These are phyloP conservation scores for Ladona fulva DNA, from an alignment of 1,140 invertebrate genomes.

Conservation along the genomic window DNA sequence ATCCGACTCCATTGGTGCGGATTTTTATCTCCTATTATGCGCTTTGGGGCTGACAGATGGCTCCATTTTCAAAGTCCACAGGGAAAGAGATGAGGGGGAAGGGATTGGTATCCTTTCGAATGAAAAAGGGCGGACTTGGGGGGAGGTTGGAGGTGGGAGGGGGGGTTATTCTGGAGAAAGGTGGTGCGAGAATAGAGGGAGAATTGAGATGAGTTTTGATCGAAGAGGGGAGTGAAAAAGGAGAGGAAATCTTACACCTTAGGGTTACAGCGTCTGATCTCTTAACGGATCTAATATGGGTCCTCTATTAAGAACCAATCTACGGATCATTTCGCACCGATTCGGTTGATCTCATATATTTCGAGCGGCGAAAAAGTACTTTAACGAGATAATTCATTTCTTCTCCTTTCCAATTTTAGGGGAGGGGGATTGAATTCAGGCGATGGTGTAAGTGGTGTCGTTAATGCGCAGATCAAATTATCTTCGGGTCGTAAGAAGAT, in stretches of 20 bases:
- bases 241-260: neutral
- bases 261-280: neutral
- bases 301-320: neutral
- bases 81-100: too few species aligned
- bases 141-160: neutral
- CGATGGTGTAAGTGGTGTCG: too few species aligned
- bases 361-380: too few species aligned
- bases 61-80: neutral
- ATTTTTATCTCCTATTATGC: neutral
- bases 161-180: neutral
- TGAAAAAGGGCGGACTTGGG: neutral
- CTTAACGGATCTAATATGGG: neutral
- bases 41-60: conserved; percentile 5
- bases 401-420: too few species aligned
- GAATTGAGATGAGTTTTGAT: neutral
- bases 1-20: neutral
- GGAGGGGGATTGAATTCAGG: too few species aligned
- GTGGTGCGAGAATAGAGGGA: neutral
- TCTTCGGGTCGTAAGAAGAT: too few species aligned
- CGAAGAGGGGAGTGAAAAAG: neutral
- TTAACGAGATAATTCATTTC: too few species aligned
- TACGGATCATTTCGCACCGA: neutral
- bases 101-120: too few species aligned
- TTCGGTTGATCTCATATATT: too few species aligned
- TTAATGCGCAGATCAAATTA: too few species aligned